Evolutionary conservation across 2,113 vertebrate genomes (phyloP), one percentile per base, ranked within the genome.

Genomic region (Brachyistius frenatus): DNA sequence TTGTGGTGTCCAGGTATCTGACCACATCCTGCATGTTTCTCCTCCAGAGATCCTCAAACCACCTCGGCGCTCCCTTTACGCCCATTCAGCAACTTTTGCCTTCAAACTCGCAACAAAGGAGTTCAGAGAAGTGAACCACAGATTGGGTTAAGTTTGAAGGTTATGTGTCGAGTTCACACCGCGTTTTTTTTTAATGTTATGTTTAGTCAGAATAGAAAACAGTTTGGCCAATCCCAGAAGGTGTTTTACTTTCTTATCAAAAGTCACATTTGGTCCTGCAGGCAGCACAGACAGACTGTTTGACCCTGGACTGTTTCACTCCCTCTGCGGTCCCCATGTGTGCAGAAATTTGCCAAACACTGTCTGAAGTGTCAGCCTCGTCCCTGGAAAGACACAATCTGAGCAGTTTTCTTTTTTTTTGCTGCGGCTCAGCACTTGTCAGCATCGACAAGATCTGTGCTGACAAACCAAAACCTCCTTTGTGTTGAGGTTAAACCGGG

Each of bases 11-110:
- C 77, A 81, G 84, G 76, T 80, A 86, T 81, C 75, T 41, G 72
- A 88, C 90, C 88, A 89, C 91, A 90, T 91, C 90, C 91, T 90
- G 85, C 76, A 62, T 77, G 77, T 81, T 91, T 83, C 82, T 78
- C 47, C 76, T 73, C 64, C 83, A 37, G 54, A 83, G 80, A 83
- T 76, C 66, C 75, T 85, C 57, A 78, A 78, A 86, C 87, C 73
- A 72, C 62, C 67, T 65, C 13, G 0, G 33, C 78, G 88, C 88
- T 83, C 49, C 35, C 32, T 47, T 88, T 85, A 57, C 64, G 11
- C 79, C 68, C 36, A 49, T 49, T 88, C 88, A 88, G 89, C 89
- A 83, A 41, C 65, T 74, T 81, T 57, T 56, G 73, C 53, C 66
- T 84, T 84, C 36, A 74, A 73, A 79, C 70, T 6, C 9, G 35